Evolutionary conservation across 2,113 vertebrate species (phyloP), one percentile per base, ranked within the genome.

Genomic region (Cheirogaleus medius): DNA sequence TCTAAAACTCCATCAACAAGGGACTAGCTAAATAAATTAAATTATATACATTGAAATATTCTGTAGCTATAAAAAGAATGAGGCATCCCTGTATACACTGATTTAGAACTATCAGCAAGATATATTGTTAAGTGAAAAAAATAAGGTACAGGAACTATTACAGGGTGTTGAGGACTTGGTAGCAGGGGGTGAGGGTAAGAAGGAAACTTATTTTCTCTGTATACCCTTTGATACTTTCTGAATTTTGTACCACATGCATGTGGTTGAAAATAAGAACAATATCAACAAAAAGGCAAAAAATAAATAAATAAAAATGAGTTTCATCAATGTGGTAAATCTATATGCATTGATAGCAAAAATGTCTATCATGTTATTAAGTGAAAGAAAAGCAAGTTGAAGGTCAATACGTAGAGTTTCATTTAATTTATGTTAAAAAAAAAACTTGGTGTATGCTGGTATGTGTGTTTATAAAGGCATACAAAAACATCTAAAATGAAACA

Each of bases 401-500:
- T 68, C 37, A 88, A 64, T 47, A 44, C 27, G 37, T 64, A 81
- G 37, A 66, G 39, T 32, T 49, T 37, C 47, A 90, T 68, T 29
- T 49, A 42, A 54, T 74, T 58, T 74, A 80, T 47, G 71, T 44
- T 77, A 56, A 13, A 74, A 94, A 76, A 14, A 60, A 47, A 63
- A 39, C 4, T 8, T 21, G 47, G 47, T 81, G 27, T 49, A 1
- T 87, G 44, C 23, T 87, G 64, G 15, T 11, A 69, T 29, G 29
- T 85, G 18, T 37, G 21, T 74, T 42, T 77, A 58, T 32, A 91
- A 76, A 20, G 4, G 47, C 25, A 91, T 6, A 52, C 21, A 15
- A 52, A 93, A 91, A 91, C 10, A 29, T 73, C 69, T 77, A 88
- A 91, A 87, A 83, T 54, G 37, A 92, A 91, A 76, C 9, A 92